Percentiles rank a stretch among this genome's conserved stretches.
These are phyloP conservation scores for Drosophila prosaltans DNA, from an alignment of 1,140 invertebrate genomes.

Conservation along the genomic window DNA sequence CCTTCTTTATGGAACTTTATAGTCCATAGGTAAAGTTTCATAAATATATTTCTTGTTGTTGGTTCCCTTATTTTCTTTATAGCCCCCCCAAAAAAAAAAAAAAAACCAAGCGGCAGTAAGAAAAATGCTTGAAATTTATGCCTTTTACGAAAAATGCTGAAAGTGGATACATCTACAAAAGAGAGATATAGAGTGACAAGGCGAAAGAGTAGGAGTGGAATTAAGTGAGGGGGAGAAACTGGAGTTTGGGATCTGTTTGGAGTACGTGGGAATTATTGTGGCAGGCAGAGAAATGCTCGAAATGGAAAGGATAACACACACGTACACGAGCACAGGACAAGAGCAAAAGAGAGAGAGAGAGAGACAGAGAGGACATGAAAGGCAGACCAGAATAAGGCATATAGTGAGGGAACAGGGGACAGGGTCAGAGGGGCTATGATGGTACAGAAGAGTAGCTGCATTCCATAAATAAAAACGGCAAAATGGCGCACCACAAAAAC, in stretches of 20 bases:
- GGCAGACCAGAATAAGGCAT: conserved; percentile 15
- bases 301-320: conserved; percentile 76
- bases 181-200: conserved; percentile 14
- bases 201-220: conserved; percentile 35
- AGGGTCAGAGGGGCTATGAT: neutral
- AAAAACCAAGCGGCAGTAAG: conserved; percentile 41
- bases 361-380: neutral
- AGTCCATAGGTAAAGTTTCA: conserved; percentile 1
- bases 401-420: conserved; percentile 10
- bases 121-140: conserved; percentile 77
- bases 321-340: conserved; percentile 41
- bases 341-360: neutral
- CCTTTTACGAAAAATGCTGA: conserved; percentile 60
- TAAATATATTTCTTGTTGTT: conserved; percentile 16
- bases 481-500: conserved; percentile 77
- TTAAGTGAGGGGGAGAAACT: conserved; percentile 12
- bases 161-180: conserved; percentile 68
- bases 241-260: conserved; percentile 15
- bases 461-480: conserved; percentile 79
- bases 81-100: conserved; percentile 9
- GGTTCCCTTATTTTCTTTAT: conserved; percentile 13
- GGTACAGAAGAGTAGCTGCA: conserved; percentile 65
- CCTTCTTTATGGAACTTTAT: neutral
- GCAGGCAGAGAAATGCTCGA: conserved; percentile 58
- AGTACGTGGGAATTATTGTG: conserved; percentile 76